Percentiles rank a stretch among this genome's conserved stretches.
These are phyloP conservation scores for Nerophis lumbriciformis DNA, from an alignment of 2,113 vertebrate genomes.

Conservation along the genomic window DNA sequence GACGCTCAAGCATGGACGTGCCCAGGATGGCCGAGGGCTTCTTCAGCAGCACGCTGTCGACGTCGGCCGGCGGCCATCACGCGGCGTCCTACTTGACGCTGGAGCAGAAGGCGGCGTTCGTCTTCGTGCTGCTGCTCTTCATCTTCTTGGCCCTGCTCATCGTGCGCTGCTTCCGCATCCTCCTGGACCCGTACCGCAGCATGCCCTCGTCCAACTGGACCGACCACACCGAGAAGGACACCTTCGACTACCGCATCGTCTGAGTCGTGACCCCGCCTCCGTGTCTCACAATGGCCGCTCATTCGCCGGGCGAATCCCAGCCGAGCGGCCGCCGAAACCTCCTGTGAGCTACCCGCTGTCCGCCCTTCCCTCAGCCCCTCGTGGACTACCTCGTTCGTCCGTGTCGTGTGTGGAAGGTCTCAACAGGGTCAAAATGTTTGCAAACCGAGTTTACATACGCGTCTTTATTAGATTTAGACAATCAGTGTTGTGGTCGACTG, in stretches of 20 bases:
- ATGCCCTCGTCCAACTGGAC: conserved; percentile 83
- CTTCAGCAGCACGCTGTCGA: conserved; percentile 74
- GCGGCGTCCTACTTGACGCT: conserved; percentile 70
- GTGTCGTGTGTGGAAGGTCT: conserved; percentile 28
- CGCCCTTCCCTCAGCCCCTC: conserved; percentile 5
- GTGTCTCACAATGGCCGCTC: background rate
- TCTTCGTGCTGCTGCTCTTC: conserved; percentile 80
- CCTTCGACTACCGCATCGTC: conserved; percentile 78
- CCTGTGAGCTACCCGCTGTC: conserved; percentile 10
- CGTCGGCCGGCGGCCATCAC: conserved; percentile 70
- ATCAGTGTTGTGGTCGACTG: conserved; percentile 56
- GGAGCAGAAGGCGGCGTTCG: conserved; percentile 79
- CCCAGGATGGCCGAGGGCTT: conserved; percentile 73
- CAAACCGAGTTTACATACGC: conserved; percentile 58
- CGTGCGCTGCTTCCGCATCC: conserved; percentile 80
- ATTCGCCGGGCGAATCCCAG: background rate
- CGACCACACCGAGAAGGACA: conserved; percentile 82
- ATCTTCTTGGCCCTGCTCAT: conserved; percentile 81
- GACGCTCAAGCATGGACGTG: conserved; percentile 66
- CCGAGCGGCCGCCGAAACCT: background rate
- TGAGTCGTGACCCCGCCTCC: conserved; percentile 40
- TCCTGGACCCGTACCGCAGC: conserved; percentile 81
- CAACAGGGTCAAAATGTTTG: conserved; percentile 41
- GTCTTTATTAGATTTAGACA: conserved; percentile 52
- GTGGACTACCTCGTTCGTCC: conserved; percentile 58